These are phyloP conservation scores for Diglossa cyanea DNA, from an alignment of 2,797 vertebrate genomes.

Conservation along the genomic window DNA sequence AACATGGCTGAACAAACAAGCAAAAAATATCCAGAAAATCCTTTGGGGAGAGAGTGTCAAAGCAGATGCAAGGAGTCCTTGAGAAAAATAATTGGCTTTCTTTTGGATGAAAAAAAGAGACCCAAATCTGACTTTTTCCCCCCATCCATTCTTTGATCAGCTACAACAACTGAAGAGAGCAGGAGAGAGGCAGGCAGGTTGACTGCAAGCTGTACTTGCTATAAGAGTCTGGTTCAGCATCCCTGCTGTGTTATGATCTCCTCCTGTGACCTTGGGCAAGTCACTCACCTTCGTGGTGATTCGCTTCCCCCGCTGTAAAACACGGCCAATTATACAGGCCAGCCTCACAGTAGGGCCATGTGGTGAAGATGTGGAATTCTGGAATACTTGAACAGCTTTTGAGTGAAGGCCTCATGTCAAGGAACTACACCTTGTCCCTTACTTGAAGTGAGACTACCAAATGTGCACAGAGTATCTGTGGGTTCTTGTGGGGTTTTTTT, in stretches of 20 bases:
- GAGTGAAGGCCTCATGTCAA: neutral
- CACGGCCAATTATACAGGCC: neutral
- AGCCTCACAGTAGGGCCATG: neutral
- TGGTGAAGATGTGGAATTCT: neutral
- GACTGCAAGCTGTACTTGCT: neutral
- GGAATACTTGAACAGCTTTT: neutral
- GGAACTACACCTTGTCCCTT: neutral
- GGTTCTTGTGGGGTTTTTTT: rapidly evolving
- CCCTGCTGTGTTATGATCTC: neutral
- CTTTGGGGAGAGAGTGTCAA: conserved; percentile 14
- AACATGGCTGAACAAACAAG: neutral
- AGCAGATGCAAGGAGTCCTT: conserved; percentile 9
- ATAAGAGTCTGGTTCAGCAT: neutral
- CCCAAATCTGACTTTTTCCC: neutral
- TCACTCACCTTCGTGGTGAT: neutral
- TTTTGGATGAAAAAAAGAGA: conserved; percentile 2
- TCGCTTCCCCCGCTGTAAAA: neutral
- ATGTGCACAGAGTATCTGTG: neutral
- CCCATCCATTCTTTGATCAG: conserved; percentile 17
- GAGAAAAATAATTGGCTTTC: conserved; percentile 52
- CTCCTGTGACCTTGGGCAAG: conserved; percentile 9
- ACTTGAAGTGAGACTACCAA: neutral
- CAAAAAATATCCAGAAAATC: conserved; percentile 19
- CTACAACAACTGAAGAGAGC: neutral
- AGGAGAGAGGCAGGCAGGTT: neutral